Evolutionary conservation across 2,888 invertebrate species (phyloP).

Genomic region (Antheraea assamensis): DNA sequence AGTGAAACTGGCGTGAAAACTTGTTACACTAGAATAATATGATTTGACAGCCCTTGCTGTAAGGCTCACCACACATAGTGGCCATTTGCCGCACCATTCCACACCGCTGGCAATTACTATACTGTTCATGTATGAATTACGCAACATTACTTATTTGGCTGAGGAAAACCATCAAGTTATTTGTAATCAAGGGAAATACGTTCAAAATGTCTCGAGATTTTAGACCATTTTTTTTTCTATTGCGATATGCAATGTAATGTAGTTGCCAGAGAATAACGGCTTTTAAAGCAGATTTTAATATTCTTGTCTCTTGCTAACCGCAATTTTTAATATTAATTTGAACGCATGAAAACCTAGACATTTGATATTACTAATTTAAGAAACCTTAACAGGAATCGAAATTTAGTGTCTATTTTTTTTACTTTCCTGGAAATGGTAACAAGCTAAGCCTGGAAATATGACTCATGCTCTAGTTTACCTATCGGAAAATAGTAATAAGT

Average conservation of each 20-base stretch:
- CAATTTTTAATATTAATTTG: background rate
- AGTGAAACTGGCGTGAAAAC: background rate
- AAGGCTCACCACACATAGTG: constrained; percentile 10
- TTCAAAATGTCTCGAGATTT: background rate
- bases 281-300: background rate
- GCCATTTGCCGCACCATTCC: constrained; percentile 34
- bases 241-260: background rate
- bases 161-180: constrained; percentile 1
- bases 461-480: no score
- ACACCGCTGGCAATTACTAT: constrained; percentile 41
- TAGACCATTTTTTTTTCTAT: background rate
- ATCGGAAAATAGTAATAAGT: no score
- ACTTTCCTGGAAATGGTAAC: no score
- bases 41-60: constrained; percentile 14
- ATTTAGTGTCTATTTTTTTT: background rate
- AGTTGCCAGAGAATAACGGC: background rate
- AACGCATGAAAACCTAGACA: no score
- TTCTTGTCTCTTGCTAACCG: background rate
- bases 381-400: background rate
- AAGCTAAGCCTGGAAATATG: no score
- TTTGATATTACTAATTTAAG: no score
- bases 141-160: constrained; percentile 37
- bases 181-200: background rate
- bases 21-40: background rate
- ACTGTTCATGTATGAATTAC: constrained; percentile 39